Base-by-base conservation (phyloP, 2,797 vertebrate species). In the Tolypeutes matacus region DNA sequence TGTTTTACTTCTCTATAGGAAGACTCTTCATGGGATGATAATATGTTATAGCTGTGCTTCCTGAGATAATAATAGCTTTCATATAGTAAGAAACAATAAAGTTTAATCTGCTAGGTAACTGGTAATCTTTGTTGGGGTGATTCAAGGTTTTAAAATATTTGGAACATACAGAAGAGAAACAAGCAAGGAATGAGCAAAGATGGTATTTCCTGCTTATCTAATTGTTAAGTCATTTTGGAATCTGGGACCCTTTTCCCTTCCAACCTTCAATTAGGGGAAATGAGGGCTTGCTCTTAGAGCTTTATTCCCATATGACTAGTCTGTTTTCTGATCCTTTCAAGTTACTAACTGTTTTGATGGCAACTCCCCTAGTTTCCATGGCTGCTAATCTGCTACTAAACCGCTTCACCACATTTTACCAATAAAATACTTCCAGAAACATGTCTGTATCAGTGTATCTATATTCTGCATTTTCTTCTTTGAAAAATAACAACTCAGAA, bases 61-160 rank as follows among this genome's bases (percentile, higher is more conserved):
- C 60, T 91, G 53, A 53, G 70, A 6, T 86, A n/a, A 14, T 73
- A 89, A 88, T 83, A 60, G 67, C 73, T 92, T 89, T 87, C 21
- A 69, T 21, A 25, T 82, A 92, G 72, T 18, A 95, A 73, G 58
- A 91, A 51, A 51, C 86, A 56, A 15, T 6, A 94, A 17, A 42
- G 89, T 91, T 89, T 86, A 86, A 60, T 86, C 17, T 72, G 8
- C 58, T 81, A 76, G 70, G 3, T 94, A 60, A 95, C 34, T 93
- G 82, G 13, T 89, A 86, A 56, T 73, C 62, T 88, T 92, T 92
- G n/a, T 83, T 46, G 91, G 72, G 21, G 77, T 67, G n/a, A 42
- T 60, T 93, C 21, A 85, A 64, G 36, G 8, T 95, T 95, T 95
- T 92, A 78, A 94, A 90, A 49, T 95, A 86, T 78, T 92, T 94